Conservation (phyloP, 2,113 vertebrate genomes). For the Misgurnus anguillicaudatus region DNA sequence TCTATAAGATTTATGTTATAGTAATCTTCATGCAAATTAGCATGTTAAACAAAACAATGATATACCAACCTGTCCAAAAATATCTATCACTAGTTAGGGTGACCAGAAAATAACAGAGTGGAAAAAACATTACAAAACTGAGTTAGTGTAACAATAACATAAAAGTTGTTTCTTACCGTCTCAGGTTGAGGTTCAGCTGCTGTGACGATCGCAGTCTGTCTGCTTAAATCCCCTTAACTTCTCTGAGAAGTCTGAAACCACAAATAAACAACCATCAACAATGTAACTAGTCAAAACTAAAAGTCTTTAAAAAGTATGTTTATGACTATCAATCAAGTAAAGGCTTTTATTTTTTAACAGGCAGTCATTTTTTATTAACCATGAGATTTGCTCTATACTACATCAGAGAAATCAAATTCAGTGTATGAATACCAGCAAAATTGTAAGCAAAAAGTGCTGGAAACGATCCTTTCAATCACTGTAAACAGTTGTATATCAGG, state of each 20-base stretch:
- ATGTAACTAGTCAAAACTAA: background rate
- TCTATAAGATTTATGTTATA: too few species aligned
- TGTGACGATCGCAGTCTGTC: constrained; percentile 3
- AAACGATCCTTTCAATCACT: constrained; percentile 65
- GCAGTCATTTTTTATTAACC: constrained; percentile 32
- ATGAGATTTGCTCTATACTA: constrained; percentile 7
- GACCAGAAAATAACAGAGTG: too few species aligned
- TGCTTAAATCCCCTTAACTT: constrained; percentile 10
- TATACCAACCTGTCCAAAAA: too few species aligned
- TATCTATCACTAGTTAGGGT: too few species aligned
- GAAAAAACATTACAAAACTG: background rate
- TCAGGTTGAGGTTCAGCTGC: background rate
- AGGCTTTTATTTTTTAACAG: background rate
- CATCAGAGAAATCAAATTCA: background rate
- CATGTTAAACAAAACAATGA: too few species aligned
- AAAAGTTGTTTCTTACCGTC: constrained; percentile 15
- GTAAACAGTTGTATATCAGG: constrained; percentile 56
- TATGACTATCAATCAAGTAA: background rate
- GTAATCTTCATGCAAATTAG: too few species aligned
- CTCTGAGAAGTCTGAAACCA: constrained; percentile 38
- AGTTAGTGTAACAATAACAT: background rate
- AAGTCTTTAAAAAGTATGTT: too few species aligned
- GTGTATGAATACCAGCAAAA: background rate
- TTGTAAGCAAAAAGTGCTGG: constrained; percentile 52
- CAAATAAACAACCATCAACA: constrained; percentile 27